These are phyloP conservation scores for Xylota segnis DNA, from an alignment of 2,888 invertebrate genomes.

Conservation along the genomic window DNA sequence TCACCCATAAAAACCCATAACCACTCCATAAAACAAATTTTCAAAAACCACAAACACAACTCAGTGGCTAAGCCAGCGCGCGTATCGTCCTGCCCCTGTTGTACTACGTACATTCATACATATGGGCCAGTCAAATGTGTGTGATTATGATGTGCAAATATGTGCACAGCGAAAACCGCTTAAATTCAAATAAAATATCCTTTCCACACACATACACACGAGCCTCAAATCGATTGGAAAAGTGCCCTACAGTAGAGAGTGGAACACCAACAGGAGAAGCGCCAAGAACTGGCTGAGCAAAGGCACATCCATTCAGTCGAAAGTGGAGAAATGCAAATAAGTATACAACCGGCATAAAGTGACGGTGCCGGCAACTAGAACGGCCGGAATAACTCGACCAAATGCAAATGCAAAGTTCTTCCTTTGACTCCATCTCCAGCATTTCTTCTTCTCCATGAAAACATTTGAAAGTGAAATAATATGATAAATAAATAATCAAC, in stretches of 20 bases:
- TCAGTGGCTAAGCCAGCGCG: conserved; percentile 37
- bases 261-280: conserved; percentile 1
- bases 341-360: conserved; percentile 24
- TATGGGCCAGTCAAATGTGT: conserved; percentile 31
- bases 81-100: neutral
- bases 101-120: too few relatives aligned
- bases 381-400: conserved; percentile 46
- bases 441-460: conserved; percentile 51
- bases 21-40: conserved; percentile 60
- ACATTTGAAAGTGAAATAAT: conserved; percentile 69
- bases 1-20: conserved; percentile 54
- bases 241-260: conserved; percentile 22
- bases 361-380: conserved; percentile 35
- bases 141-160: conserved; percentile 68
- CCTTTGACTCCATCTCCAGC: conserved; percentile 7
- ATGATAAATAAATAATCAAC: conserved; percentile 71
- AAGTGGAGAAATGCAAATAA: conserved; percentile 64
- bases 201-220: conserved; percentile 9
- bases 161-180: conserved; percentile 33
- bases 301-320: conserved; percentile 47
- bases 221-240: conserved; percentile 57
- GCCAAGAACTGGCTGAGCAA: conserved; percentile 3
- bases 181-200: conserved; percentile 37
- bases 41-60: conserved; percentile 26
- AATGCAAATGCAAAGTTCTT: conserved; percentile 55